These are phyloP conservation scores for Blastobasis lacticolella DNA, from an alignment of 2,888 invertebrate species.

Conservation along the genomic window DNA sequence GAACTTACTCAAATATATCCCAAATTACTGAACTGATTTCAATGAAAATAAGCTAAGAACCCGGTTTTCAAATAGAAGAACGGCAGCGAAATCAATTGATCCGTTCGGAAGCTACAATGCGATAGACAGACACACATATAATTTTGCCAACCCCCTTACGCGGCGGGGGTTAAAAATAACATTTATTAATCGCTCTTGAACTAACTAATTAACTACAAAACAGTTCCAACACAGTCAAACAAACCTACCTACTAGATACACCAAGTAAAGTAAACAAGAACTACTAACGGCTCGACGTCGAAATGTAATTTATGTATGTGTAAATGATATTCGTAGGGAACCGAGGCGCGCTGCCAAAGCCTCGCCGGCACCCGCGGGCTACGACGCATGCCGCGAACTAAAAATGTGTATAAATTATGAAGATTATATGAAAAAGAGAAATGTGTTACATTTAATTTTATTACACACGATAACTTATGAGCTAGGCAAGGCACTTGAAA, in stretches of 20 bases:
- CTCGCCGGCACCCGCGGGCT: slow-evolving; percentile 42
- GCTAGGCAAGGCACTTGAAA: slow-evolving; percentile 62
- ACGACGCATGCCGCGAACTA: slow-evolving; percentile 61
- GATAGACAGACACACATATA: no score
- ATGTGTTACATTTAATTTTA: slow-evolving; percentile 75
- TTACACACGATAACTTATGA: slow-evolving; percentile 71
- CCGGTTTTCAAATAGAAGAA: no score
- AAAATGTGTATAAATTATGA: slow-evolving; percentile 72
- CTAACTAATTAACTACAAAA: no score
- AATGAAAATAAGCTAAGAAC: no score
- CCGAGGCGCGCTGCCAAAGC: slow-evolving; percentile 15
- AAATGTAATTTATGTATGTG: slow-evolving; percentile 33
- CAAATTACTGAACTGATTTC: no score
- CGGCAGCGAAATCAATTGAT: no score
- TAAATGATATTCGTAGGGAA: slow-evolving; percentile 35
- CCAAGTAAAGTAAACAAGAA: slow-evolving; percentile 26
- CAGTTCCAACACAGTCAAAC: no score
- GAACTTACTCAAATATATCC: no score
- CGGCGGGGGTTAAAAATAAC: no score
- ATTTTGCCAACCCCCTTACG: no score
- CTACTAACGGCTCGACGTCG: slow-evolving; percentile 27
- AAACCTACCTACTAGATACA: slow-evolving; percentile 6
- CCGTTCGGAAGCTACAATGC: no score
- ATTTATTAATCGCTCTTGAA: no score
- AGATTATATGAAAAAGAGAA: slow-evolving; percentile 73